phyloP scores from a whole-genome alignment of 2,888 invertebrate species.

The Psylliodes chrysocephalus region DNA sequence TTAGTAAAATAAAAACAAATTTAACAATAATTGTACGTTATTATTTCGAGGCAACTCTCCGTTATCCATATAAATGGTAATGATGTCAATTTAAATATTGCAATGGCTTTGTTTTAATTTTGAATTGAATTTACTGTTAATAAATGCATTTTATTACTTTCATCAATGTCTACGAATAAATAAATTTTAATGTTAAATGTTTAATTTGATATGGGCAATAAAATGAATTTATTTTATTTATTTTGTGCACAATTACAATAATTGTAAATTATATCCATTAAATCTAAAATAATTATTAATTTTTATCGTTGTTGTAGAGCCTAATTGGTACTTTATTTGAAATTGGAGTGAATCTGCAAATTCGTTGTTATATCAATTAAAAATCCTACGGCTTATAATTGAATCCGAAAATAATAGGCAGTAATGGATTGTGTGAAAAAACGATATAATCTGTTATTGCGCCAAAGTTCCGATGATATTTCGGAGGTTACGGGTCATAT shows the following conservation, averaged over 20 bases:
- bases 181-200: conserved; percentile 3
- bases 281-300: too few relatives aligned
- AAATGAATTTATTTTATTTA: not conserved
- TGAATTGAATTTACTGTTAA: conserved; percentile 4
- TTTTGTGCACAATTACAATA: not conserved
- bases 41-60: not conserved
- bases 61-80: conserved; percentile 3
- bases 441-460: too few relatives aligned
- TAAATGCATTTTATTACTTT: conserved; percentile 14
- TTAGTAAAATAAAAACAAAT: not conserved
- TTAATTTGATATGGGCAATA: not conserved
- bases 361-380: too few relatives aligned
- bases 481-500: too few relatives aligned
- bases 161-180: not conserved
- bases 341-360: too few relatives aligned
- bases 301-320: too few relatives aligned
- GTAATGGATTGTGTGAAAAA: too few relatives aligned
- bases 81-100: conserved; percentile 4
- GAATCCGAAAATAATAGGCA: too few relatives aligned
- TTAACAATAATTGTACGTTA: conserved; percentile 1
- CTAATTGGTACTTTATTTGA: too few relatives aligned
- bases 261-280: not conserved
- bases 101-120: conserved; percentile 8
- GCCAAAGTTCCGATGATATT: too few relatives aligned
- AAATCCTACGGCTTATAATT: too few relatives aligned